These are phyloP conservation scores for Cerastoderma edule DNA, from an alignment of 2,888 invertebrate species.

Conservation along the genomic window DNA sequence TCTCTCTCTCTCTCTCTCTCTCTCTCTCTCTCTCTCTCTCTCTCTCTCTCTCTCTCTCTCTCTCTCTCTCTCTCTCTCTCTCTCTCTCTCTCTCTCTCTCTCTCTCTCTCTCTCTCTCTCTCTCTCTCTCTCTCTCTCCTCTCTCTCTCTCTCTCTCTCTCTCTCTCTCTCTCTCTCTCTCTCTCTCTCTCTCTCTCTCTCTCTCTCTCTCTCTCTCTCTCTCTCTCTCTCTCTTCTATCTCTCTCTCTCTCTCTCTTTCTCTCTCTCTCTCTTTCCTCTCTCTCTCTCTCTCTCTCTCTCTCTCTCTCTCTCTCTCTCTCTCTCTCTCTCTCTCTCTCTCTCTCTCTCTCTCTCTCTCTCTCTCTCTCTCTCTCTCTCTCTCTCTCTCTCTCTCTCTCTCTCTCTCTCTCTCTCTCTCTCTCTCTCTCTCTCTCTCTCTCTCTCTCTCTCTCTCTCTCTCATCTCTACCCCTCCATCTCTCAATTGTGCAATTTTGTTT, in stretches of 20 bases:
- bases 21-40: background rate
- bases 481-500: constrained; percentile 4
- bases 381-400: constrained; percentile 23
- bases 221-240: constrained; percentile 8
- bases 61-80: background rate
- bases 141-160: background rate
- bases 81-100: background rate
- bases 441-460: no score
- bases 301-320: background rate
- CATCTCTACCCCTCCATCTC: no score
- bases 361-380: constrained; percentile 21
- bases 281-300: constrained; percentile 8
- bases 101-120: background rate
- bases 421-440: no score
- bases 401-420: no score
- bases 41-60: constrained; percentile 3
- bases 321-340: constrained; percentile 1
- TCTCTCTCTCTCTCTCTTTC: no score
- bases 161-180: constrained; percentile 14
- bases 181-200: constrained; percentile 16
- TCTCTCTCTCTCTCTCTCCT: background rate
- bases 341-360: constrained; percentile 21
- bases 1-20: background rate
- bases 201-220: constrained; percentile 20
- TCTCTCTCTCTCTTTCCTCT: background rate